Percentiles rank a stretch among this genome's conserved stretches.
These are phyloP conservation scores for Lepilemur ruficaudatus DNA, from an alignment of 2,797 vertebrate genomes.

Conservation along the genomic window DNA sequence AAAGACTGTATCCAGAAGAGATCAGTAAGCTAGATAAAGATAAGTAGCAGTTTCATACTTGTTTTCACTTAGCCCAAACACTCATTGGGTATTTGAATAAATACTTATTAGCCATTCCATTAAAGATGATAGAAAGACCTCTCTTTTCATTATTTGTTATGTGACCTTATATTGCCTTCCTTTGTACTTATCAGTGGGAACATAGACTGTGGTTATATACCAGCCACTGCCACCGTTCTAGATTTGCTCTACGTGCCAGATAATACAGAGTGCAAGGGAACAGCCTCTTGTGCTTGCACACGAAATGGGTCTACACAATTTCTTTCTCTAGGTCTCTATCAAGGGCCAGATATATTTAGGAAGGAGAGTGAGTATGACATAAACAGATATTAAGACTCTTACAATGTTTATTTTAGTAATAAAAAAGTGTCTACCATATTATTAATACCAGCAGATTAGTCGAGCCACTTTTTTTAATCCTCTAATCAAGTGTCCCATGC, in stretches of 20 bases:
- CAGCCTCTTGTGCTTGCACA: background rate
- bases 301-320: background rate
- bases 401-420: background rate
- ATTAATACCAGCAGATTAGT: background rate
- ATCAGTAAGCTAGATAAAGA: background rate
- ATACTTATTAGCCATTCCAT: background rate
- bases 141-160: background rate
- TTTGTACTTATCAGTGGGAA: background rate
- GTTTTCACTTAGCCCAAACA: background rate
- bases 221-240: background rate
- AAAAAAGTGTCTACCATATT: background rate
- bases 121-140: background rate
- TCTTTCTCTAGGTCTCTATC: background rate
- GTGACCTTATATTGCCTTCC: background rate
- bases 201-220: background rate
- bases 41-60: background rate
- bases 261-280: background rate
- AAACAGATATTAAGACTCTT: background rate
- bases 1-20: background rate
- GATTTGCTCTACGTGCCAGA: background rate
- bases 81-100: background rate
- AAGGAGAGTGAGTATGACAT: background rate
- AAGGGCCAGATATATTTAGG: background rate
- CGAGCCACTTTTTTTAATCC: background rate
- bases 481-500: background rate